These are phyloP conservation scores for Petrocephalus microphthalmus DNA, from an alignment of 2,113 vertebrate genomes.

Conservation along the genomic window DNA sequence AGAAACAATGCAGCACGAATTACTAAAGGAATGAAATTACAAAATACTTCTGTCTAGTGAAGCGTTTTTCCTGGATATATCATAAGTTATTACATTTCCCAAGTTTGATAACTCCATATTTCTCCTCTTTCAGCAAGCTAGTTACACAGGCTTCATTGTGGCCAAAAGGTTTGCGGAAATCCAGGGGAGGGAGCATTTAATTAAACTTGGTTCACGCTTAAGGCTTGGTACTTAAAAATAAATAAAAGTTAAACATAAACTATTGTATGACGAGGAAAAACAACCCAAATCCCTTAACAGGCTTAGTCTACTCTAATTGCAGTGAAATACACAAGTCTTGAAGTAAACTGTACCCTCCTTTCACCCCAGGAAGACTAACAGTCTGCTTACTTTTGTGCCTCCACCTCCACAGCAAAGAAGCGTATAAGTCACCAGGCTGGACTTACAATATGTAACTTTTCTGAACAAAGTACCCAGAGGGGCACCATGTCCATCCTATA, in stretches of 20 bases:
- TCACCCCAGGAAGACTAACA: background rate
- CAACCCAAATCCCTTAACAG: background rate
- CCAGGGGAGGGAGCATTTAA: background rate
- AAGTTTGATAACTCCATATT: background rate
- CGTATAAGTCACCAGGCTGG: background rate
- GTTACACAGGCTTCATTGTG: background rate
- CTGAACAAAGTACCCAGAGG: background rate
- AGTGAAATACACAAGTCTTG: background rate
- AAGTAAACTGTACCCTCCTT: background rate
- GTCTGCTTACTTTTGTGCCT: background rate
- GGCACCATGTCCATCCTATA: background rate
- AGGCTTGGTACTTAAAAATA: background rate
- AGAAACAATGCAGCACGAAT: background rate
- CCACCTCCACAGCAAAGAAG: background rate
- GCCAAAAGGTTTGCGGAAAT: background rate
- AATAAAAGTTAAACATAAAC: background rate
- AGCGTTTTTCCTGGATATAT: background rate
- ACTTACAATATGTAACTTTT: background rate
- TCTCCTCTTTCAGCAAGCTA: background rate
- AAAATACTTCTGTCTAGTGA: background rate
- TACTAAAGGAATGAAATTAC: background rate
- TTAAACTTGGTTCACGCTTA: background rate
- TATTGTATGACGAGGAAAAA: background rate
- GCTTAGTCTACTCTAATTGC: background rate
- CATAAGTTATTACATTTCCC: background rate